Percentiles rank a stretch among this genome's conserved stretches.
These are phyloP conservation scores for Graptemys geographica DNA, from an alignment of 2,797 vertebrate genomes.

Conservation along the genomic window DNA sequence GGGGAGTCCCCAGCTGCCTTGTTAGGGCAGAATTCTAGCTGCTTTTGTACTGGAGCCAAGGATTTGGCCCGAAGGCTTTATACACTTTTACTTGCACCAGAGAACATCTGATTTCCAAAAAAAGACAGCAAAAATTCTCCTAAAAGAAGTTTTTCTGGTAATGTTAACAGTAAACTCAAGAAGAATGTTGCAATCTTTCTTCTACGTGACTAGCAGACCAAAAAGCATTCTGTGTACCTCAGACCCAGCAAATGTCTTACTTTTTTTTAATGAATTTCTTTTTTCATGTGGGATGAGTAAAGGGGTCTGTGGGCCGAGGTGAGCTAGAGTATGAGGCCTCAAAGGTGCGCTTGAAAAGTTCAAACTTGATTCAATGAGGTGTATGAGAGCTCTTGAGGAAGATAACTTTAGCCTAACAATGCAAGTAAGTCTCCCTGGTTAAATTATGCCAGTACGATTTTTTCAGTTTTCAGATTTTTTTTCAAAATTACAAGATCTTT, in stretches of 20 bases:
- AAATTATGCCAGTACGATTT: background rate
- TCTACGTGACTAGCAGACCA: rapidly evolving
- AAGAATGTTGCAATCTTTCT: rapidly evolving
- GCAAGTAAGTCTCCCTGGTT: background rate
- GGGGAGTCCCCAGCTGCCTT: background rate
- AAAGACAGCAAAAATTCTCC: background rate
- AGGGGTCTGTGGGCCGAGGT: background rate
- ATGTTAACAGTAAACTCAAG: background rate
- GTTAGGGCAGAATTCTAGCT: background rate
- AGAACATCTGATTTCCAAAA: background rate
- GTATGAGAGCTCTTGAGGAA: background rate
- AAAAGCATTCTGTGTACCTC: background rate
- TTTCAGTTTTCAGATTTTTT: background rate
- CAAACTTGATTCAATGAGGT: background rate
- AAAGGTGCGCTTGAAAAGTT: background rate
- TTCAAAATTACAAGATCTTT: background rate
- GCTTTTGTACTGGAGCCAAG: background rate
- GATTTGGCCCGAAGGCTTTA: background rate
- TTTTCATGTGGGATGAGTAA: background rate
- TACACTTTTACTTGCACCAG: background rate
- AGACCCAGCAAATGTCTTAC: background rate
- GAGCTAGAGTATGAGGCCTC: background rate
- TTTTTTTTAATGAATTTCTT: background rate
- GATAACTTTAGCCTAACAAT: background rate
- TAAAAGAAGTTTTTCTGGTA: background rate